Conservation (phyloP, 2,797 vertebrate species). For the Geotrypetes seraphini region DNA sequence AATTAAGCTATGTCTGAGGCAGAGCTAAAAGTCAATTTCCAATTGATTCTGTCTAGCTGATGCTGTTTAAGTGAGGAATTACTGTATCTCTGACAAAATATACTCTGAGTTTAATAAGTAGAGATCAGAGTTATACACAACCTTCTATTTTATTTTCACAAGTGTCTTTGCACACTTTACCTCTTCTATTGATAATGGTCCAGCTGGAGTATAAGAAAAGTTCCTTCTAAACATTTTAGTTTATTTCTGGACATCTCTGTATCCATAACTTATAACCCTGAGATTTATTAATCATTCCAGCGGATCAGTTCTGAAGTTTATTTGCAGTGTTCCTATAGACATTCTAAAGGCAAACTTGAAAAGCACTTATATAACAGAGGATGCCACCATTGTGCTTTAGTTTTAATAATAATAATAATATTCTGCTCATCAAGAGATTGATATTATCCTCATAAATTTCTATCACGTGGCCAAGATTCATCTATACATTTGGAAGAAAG, state of each 20-base stretch:
- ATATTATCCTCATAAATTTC: too few species aligned
- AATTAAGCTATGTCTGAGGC: slow-evolving; percentile 48
- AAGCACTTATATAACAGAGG: too few species aligned
- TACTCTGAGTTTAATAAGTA: slow-evolving; percentile 7
- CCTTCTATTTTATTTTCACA: neutral
- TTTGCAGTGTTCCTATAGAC: slow-evolving; percentile 9
- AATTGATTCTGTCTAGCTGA: slow-evolving; percentile 53
- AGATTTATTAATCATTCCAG: slow-evolving; percentile 13
- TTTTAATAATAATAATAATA: too few species aligned
- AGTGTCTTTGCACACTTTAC: slow-evolving; percentile 1
- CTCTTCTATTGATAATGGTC: slow-evolving; percentile 14
- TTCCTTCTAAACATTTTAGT: slow-evolving; percentile 8
- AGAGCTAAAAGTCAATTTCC: slow-evolving; percentile 50
- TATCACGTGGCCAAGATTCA: too few species aligned
- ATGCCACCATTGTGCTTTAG: too few species aligned
- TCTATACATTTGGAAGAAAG: too few species aligned
- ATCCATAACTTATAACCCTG: slow-evolving; percentile 7
- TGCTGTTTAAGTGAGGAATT: slow-evolving; percentile 29
- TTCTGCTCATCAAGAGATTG: too few species aligned
- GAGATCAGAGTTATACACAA: neutral
- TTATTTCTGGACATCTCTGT: slow-evolving; percentile 5
- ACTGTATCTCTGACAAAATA: slow-evolving; percentile 10
- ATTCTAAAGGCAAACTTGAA: too few species aligned
- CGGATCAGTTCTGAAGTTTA: slow-evolving; percentile 6
- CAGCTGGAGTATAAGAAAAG: slow-evolving; percentile 10